Evolutionary conservation across 2,797 vertebrate genomes (phyloP), one percentile per base, ranked within the genome.

Genomic region (Rhinoraja longicauda): DNA sequence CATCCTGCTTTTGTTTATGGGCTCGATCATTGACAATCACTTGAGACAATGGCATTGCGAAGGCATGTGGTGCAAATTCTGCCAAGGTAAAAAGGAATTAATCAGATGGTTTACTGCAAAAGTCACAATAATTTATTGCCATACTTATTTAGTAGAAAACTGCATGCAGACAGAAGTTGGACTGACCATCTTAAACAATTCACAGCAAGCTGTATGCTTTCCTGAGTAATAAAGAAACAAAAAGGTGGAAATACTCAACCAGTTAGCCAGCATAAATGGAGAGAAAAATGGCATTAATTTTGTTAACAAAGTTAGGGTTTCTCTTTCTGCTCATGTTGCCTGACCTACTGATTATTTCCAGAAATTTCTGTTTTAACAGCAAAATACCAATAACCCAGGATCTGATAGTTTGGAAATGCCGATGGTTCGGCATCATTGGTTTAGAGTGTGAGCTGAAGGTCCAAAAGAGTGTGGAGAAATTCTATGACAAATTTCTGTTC

Each of bases 1-100:
- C 96, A 93, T 99, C 98, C 36, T 98, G 98, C 92, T 98, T 98
- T 95, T 98, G 97, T 95, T 98, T 99, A 93, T 98, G 98, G 84
- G 97, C 96, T 93, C 97, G 97, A 95, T 99, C 99, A 93, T 99
- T 99, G 93, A 97, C 97, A 94, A 99, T 99, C 95, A 99, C 99
- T 96, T 99, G 98, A 7, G 97, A 98, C 95, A 99, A 96, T 24
- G 98, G 97, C 97, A 99, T 98, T 95, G 98, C 98, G 94, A 99
- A 99, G 9, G 97, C 98, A 96, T 98, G 98, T 0, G 98, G 97
- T 94, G 95, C 93, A 78, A 97, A 97, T 95, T 99, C 99, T 99
- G 96, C 93, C 96, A 94, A 13, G 21, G 90, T 90, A 36, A 0
- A 26, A 88, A 93, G 93, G 91, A 93, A 76, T 6, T 1, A 73